Evolutionary conservation across 2,888 invertebrate species (phyloP).

Genomic region (Entomobrya multifasciata): DNA sequence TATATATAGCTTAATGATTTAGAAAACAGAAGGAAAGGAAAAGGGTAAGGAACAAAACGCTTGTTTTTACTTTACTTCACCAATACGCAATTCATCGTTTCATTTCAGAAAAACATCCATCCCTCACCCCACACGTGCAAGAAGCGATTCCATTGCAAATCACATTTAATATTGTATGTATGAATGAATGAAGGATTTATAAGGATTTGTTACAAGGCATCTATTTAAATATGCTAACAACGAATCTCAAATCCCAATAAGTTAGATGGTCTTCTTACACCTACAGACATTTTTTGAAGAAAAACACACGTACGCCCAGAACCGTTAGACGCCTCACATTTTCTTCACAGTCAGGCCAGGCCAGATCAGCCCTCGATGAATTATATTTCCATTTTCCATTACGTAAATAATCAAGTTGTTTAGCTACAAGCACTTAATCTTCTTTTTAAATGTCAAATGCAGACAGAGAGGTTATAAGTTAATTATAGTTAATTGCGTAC

Average conservation of each 20-base stretch:
- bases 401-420: constrained; percentile 24
- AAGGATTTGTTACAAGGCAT: background rate
- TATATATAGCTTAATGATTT: background rate
- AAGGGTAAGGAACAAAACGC: constrained; percentile 1
- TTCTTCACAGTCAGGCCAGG: too few species aligned
- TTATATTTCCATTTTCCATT: constrained; percentile 14
- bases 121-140: constrained; percentile 12
- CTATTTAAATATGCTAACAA: constrained; percentile 17
- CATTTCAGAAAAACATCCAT: background rate
- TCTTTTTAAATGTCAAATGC: constrained; percentile 15
- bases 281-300: too few species aligned
- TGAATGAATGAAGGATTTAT: constrained; percentile 32
- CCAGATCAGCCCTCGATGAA: background rate
- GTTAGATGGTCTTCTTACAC: background rate
- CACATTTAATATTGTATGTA: background rate
- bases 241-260: too few species aligned
- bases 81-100: background rate
- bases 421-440: constrained; percentile 22
- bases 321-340: constrained; percentile 25
- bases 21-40: constrained; percentile 4
- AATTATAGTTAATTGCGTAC: constrained; percentile 32
- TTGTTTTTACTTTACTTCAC: background rate
- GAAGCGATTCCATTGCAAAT: too few species aligned
- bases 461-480: constrained; percentile 16
- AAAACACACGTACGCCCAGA: constrained; percentile 20